Evolutionary conservation across 2,888 invertebrate species (phyloP).

Genomic region (Scelioninae gen. 1): DNA sequence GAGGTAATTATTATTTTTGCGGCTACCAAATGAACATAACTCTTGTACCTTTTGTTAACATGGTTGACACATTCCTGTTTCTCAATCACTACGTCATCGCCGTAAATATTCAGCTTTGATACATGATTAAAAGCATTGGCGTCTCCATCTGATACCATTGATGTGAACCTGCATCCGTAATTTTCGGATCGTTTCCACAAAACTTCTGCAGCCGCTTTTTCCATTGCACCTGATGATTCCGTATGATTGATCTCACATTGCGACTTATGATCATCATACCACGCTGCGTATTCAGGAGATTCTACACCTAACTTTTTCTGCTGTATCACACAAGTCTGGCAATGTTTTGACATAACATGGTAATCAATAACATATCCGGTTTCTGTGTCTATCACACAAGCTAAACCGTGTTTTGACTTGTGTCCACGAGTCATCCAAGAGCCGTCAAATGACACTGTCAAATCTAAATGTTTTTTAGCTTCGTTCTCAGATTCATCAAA

Average conservation of each 20-base stretch:
- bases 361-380: conserved; percentile 35
- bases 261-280: too few species aligned
- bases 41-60: conserved; percentile 29
- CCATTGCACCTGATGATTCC: too few species aligned
- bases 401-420: conserved; percentile 39
- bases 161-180: too few species aligned
- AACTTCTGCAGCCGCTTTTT: too few species aligned
- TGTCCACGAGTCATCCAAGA: conserved; percentile 31
- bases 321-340: conserved; percentile 20
- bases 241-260: too few species aligned
- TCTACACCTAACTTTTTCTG: too few species aligned
- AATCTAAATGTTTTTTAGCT: conserved; percentile 11
- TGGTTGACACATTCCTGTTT: conserved; percentile 27
- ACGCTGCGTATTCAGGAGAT: too few species aligned
- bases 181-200: too few species aligned
- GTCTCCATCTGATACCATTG: too few species aligned
- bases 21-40: conserved; percentile 8
- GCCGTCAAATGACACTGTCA: conserved; percentile 35
- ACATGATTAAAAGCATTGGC: too few species aligned
- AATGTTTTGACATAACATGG: conserved; percentile 32
- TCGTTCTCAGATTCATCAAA: conserved; percentile 1
- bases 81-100: conserved; percentile 24
- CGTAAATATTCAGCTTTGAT: too few species aligned
- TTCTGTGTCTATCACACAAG: conserved; percentile 21
- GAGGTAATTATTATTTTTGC: neutral